Evolutionary conservation across 2,797 vertebrate species (phyloP).

Genomic region (Urosaurus nigricauda): DNA sequence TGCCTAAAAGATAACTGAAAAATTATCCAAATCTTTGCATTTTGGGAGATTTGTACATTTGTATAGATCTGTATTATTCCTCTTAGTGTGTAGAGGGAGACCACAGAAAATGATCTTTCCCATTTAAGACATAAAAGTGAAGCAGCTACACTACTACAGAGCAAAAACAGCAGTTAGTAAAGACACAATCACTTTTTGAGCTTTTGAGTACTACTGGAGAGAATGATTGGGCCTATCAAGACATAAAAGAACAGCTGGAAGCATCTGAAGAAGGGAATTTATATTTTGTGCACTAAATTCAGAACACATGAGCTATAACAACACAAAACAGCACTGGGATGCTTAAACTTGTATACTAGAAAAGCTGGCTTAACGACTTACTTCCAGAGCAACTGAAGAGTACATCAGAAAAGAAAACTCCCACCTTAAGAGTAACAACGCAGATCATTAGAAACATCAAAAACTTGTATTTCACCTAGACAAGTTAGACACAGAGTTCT

Average conservation of each 20-base stretch:
- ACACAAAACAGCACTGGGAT: slow-evolving; percentile 13
- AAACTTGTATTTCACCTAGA: too few relatives aligned
- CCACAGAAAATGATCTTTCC: slow-evolving; percentile 3
- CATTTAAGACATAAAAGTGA: slow-evolving; percentile 42
- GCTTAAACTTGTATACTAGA: slow-evolving; percentile 13
- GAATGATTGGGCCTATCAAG: slow-evolving; percentile 42
- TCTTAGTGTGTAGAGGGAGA: slow-evolving; percentile 16
- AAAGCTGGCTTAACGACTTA: slow-evolving; percentile 9
- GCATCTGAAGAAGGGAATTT: slow-evolving; percentile 48
- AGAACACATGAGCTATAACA: slow-evolving; percentile 32
- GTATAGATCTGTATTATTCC: not conserved
- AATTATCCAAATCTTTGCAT: not conserved
- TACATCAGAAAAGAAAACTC: not conserved
- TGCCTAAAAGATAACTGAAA: not conserved
- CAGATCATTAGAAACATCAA: not conserved
- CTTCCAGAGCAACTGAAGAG: not conserved
- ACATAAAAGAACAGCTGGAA: slow-evolving; percentile 56
- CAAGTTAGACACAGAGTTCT: too few relatives aligned
- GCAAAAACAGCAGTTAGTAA: slow-evolving; percentile 25
- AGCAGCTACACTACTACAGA: not conserved
- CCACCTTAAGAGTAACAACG: not conserved
- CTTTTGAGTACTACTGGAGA: slow-evolving; percentile 42
- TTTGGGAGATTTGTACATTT: slow-evolving; percentile 17
- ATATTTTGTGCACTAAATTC: slow-evolving; percentile 41
- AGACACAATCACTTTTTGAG: slow-evolving; percentile 8